Conservation (phyloP, 2,888 invertebrate genomes). For the Molanna angustata region DNA sequence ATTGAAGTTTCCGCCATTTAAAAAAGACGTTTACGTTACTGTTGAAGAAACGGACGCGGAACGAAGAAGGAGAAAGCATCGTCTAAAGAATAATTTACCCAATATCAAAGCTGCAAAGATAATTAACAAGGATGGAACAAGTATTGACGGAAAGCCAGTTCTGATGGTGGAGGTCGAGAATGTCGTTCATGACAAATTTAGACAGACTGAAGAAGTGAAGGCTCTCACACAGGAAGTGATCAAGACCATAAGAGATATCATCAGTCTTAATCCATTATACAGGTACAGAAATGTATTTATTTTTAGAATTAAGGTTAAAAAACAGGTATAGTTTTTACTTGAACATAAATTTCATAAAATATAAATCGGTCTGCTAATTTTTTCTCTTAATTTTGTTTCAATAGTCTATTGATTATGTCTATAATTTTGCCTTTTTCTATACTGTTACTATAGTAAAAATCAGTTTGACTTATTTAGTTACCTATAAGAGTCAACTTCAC, state of each 20-base stretch:
- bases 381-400: no score
- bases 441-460: no score
- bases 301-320: no score
- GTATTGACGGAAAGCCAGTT: slow-evolving; percentile 45
- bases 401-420: no score
- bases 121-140: slow-evolving; percentile 17
- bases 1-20: slow-evolving; percentile 80
- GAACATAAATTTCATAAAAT: no score
- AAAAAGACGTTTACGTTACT: slow-evolving; percentile 77
- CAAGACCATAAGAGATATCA: slow-evolving; percentile 96
- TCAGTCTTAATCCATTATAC: slow-evolving; percentile 94
- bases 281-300: slow-evolving; percentile 43
- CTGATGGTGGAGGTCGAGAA: slow-evolving; percentile 96
- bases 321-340: no score
- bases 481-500: no score
- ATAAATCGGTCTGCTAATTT: no score
- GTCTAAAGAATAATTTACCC: slow-evolving; percentile 37
- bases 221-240: slow-evolving; percentile 95
- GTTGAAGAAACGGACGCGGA: slow-evolving; percentile 70
- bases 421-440: no score
- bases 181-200: slow-evolving; percentile 81
- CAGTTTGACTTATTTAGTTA: no score
- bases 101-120: slow-evolving; percentile 7
- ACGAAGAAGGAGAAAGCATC: slow-evolving; percentile 53
- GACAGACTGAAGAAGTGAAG: slow-evolving; percentile 93